A percentile compares a stretch with the other conserved stretches of the same genome.
Evolutionary conservation across 1,140 invertebrate genomes (phyloP).

Genomic region (Caenorhabditis tropicalis): DNA sequence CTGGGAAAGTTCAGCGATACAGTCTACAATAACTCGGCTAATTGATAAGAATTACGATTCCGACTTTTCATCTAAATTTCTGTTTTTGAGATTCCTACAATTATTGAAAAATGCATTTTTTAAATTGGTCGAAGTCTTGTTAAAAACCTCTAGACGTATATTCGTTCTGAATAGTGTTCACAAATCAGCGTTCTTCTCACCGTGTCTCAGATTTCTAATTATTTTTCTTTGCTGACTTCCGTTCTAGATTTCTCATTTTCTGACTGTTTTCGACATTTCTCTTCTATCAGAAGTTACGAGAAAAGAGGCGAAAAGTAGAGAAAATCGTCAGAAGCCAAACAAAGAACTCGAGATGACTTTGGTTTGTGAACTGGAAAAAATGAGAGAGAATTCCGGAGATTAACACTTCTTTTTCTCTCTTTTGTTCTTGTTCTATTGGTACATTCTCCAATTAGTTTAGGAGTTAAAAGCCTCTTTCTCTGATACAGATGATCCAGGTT

Average conservation of each 20-base stretch:
- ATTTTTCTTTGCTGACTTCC: background rate
- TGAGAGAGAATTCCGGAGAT: background rate
- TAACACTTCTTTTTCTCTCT: background rate
- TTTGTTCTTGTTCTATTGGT: too few relatives aligned
- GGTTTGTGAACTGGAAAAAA: background rate
- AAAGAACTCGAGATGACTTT: background rate
- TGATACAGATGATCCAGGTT: background rate
- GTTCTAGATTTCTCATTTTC: background rate
- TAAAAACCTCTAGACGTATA: too few relatives aligned
- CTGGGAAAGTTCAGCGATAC: too few relatives aligned
- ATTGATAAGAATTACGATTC: too few relatives aligned
- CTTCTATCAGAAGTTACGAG: background rate
- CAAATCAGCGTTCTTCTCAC: background rate
- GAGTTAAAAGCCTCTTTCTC: background rate
- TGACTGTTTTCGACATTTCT: background rate
- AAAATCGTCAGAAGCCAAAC: background rate
- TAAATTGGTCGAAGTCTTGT: too few relatives aligned
- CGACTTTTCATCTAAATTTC: too few relatives aligned
- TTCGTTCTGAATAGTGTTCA: background rate
- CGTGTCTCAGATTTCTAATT: too few relatives aligned
- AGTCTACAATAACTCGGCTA: too few relatives aligned
- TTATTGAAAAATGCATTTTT: too few relatives aligned
- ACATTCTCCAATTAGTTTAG: background rate
- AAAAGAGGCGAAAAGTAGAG: background rate
- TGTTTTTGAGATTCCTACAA: too few relatives aligned